A percentile compares a stretch with the other conserved stretches of the same genome.
Evolutionary conservation across 2,888 invertebrate genomes (phyloP).

Genomic region (Andricus quercusramuli): DNA sequence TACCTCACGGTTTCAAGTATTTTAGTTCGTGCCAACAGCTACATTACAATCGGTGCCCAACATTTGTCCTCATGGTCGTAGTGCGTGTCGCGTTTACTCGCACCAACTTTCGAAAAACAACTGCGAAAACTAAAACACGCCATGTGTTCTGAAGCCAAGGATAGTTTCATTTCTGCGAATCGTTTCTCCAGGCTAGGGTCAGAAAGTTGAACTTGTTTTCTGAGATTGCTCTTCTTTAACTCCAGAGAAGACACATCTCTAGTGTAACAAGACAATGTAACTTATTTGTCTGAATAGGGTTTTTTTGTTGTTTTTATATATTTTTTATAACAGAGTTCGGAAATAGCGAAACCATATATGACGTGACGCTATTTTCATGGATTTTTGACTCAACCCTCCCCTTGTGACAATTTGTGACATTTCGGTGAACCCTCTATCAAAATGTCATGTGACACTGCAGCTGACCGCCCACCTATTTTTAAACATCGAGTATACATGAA

Average conservation of each 20-base stretch:
- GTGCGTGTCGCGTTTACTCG: not conserved
- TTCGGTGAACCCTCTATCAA: too few relatives aligned
- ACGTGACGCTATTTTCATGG: too few relatives aligned
- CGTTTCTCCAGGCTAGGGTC: not conserved
- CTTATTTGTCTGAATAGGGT: not conserved
- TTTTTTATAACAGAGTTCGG: too few relatives aligned
- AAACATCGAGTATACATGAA: too few relatives aligned
- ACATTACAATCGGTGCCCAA: conserved; percentile 62
- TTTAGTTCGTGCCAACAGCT: conserved; percentile 64
- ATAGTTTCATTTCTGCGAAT: conserved; percentile 14
- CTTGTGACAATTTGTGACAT: too few relatives aligned
- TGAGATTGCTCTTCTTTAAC: not conserved
- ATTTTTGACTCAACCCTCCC: too few relatives aligned
- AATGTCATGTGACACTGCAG: too few relatives aligned
- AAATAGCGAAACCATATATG: too few relatives aligned
- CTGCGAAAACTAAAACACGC: not conserved
- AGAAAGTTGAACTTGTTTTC: not conserved
- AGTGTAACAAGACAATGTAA: not conserved
- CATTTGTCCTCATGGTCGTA: conserved; percentile 24
- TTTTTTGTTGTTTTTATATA: too few relatives aligned
- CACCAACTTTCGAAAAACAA: not conserved
- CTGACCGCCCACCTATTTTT: too few relatives aligned
- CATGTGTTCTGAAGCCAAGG: not conserved
- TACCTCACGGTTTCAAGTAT: conserved; percentile 61
- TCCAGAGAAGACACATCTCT: not conserved